Evolutionary conservation across 2,888 invertebrate genomes (phyloP).

Genomic region (Caenorhabditis plicata): DNA sequence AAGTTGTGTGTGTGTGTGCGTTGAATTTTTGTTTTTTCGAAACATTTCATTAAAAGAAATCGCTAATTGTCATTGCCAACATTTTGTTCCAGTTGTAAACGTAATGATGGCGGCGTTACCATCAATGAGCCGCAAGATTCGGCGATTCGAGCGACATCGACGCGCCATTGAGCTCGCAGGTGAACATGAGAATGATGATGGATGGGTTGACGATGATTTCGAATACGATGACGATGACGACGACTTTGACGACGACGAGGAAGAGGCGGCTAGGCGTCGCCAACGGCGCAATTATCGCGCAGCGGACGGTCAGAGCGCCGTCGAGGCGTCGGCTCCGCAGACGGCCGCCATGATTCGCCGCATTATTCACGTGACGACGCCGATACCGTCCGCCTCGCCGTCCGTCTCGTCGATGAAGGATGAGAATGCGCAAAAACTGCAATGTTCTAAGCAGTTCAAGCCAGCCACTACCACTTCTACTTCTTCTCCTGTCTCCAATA

Average conservation of each 20-base stretch:
- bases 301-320: constrained; percentile 21
- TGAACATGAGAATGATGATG: too few species aligned
- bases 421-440: not conserved
- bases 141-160: constrained; percentile 60
- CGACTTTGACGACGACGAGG: constrained; percentile 33
- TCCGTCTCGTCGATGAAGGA: constrained; percentile 2
- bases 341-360: constrained; percentile 26
- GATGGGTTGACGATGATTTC: constrained; percentile 29
- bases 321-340: constrained; percentile 25
- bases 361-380: constrained; percentile 26
- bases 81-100: constrained; percentile 56
- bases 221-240: constrained; percentile 21
- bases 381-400: constrained; percentile 27
- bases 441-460: too few species aligned
- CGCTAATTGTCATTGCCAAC: not conserved
- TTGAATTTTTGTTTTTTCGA: not conserved
- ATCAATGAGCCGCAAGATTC: constrained; percentile 58
- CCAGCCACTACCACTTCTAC: constrained; percentile 4
- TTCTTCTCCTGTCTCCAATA: not conserved
- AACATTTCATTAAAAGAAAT: not conserved
- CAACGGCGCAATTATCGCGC: constrained; percentile 15
- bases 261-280: constrained; percentile 8
- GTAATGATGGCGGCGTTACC: constrained; percentile 65
- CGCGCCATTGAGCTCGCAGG: constrained; percentile 62
- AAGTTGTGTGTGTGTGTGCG: not conserved